Percentiles rank a stretch among this genome's conserved stretches.
phyloP scores from a whole-genome alignment of 2,888 invertebrate species.

The Agrilus biguttatus region DNA sequence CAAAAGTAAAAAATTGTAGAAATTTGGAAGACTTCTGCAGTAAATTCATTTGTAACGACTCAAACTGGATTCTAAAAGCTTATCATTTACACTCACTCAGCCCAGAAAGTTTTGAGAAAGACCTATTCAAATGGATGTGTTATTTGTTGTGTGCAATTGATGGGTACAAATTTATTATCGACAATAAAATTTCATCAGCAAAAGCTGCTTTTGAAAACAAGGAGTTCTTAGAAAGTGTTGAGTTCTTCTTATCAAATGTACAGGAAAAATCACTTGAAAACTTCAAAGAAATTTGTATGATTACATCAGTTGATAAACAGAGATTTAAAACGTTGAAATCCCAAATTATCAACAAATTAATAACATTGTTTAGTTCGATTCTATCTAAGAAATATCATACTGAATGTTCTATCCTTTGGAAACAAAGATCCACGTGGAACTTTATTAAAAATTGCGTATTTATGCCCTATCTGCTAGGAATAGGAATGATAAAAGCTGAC shows the following conservation, averaged over 20 bases:
- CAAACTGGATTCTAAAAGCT: slow-evolving; percentile 16
- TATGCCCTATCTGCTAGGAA: slow-evolving; percentile 12
- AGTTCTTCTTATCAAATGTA: neutral
- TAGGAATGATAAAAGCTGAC: slow-evolving; percentile 7
- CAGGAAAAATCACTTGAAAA: neutral
- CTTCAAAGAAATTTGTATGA: slow-evolving; percentile 3
- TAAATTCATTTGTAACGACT: slow-evolving; percentile 17
- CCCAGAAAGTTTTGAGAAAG: slow-evolving; percentile 11
- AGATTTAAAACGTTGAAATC: slow-evolving; percentile 8
- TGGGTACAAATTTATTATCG: slow-evolving; percentile 18
- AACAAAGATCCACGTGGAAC: slow-evolving; percentile 11
- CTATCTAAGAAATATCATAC: slow-evolving; percentile 1
- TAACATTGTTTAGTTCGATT: slow-evolving; percentile 3
- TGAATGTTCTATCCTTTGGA: slow-evolving; percentile 10
- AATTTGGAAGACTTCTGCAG: slow-evolving; percentile 17
- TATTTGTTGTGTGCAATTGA: slow-evolving; percentile 31
- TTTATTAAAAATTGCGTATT: slow-evolving; percentile 16
- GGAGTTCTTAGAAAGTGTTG: slow-evolving; percentile 8
- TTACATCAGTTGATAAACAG: slow-evolving; percentile 15
- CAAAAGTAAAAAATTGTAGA: slow-evolving; percentile 16
- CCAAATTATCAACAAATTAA: slow-evolving; percentile 4
- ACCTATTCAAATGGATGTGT: slow-evolving; percentile 25
- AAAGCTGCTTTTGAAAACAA: slow-evolving; percentile 2
- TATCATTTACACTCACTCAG: slow-evolving; percentile 17
- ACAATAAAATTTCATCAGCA: slow-evolving; percentile 10